phyloP scores from a whole-genome alignment of 2,888 invertebrate species.

The Andrena camellia region DNA sequence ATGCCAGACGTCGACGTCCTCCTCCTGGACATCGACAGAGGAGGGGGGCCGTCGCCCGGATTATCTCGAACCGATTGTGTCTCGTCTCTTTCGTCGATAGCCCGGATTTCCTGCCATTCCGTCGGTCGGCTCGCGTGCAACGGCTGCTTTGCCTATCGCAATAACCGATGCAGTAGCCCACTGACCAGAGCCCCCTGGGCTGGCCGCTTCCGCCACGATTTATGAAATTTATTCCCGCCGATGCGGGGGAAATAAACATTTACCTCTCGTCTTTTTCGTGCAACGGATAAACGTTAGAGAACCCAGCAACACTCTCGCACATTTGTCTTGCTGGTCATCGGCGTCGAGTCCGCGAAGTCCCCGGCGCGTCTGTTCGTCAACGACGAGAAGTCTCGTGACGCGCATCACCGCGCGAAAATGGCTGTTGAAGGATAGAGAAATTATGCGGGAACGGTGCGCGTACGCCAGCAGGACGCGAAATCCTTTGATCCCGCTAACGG shows the following conservation, averaged over 20 bases:
- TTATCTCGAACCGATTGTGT: slow-evolving; percentile 59
- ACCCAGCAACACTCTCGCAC: too few species aligned
- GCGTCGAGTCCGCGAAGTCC: neutral
- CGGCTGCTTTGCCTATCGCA: slow-evolving; percentile 30
- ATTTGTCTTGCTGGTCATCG: neutral
- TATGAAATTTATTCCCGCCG: neutral
- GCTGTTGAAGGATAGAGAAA: slow-evolving; percentile 30
- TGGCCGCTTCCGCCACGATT: neutral
- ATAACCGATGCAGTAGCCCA: slow-evolving; percentile 20
- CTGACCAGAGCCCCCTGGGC: neutral
- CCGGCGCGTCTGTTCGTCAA: neutral
- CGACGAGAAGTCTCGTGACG: neutral
- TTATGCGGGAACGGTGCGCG: slow-evolving; percentile 18
- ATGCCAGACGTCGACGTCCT: slow-evolving; percentile 63
- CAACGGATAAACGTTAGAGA: too few species aligned
- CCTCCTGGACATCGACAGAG: slow-evolving; percentile 55
- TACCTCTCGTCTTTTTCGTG: too few species aligned
- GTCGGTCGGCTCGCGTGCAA: neutral
- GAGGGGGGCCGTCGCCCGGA: slow-evolving; percentile 54
- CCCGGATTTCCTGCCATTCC: slow-evolving; percentile 53
- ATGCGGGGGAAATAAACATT: too few species aligned
- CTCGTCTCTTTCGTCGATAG: slow-evolving; percentile 61
- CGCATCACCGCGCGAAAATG: slow-evolving; percentile 2
- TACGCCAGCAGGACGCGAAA: slow-evolving; percentile 23
- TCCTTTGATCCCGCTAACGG: slow-evolving; percentile 49